Evolutionary conservation across 1,140 invertebrate genomes (phyloP), one percentile per base, ranked within the genome.

Genomic region (Mycetomoellerius zeteki): DNA sequence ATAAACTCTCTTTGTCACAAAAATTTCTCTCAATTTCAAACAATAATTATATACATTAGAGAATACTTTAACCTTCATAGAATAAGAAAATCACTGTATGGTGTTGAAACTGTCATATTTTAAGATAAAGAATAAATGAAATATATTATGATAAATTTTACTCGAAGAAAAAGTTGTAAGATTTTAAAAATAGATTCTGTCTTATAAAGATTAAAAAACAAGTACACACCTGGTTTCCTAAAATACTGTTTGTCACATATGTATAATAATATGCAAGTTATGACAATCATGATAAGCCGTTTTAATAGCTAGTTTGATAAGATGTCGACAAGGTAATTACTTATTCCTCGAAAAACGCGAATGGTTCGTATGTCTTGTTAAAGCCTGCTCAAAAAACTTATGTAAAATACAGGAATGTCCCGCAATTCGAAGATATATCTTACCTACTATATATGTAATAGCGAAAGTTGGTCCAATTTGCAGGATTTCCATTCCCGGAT

Each of bases 391-490:
- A 21, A 50, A 69, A 21, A 50, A 69, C 30, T 81, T 33, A 24
- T 7, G 3, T 16, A n/a, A 67, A 52, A 24, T 7, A 78, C 19
- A n/a, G 27, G 27, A 67, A 52, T 60, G 4, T n/a, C 12, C 54
- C 12, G 54, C 14, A 33, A 62, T 77, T 71, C 50, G 50, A 81
- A 56, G 50, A 81, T 43, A 7, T 43, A 43, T 47, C 30, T 69
- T 69, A 81, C 2, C 65, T 43, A 19, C n/a, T 60, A 33, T n/a
- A 56, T 37, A 16, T 43, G 8, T 73, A 62, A 76, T 76, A 76
- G 37, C 58, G 16, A 62, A 64, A 85, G 81, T 65, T 67, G 24
- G 21, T 54, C 10, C 50, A 47, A 81, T 81, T 84, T 84, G 71
- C 37, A 43, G 56, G 54, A 14, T 56, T 65, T 75, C 50, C 33